Evolutionary conservation across 2,797 vertebrate genomes (phyloP).

Genomic region (Chaetophractus vellerosus): DNA sequence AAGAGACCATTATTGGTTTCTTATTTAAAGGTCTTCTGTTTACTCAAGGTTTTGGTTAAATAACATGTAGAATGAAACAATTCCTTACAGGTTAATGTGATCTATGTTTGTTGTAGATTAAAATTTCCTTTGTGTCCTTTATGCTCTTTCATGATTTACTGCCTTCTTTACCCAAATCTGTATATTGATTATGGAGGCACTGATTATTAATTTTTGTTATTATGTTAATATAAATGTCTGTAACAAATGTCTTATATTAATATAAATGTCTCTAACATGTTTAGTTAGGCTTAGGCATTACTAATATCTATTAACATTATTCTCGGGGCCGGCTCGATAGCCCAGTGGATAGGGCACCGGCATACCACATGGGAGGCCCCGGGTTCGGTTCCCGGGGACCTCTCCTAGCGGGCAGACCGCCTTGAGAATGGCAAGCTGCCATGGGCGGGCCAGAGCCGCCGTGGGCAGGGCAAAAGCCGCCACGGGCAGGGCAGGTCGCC

Average conservation of each 20-base stretch:
- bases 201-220: background rate
- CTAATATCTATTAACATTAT: background rate
- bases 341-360: too few relatives aligned
- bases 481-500: too few relatives aligned
- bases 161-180: background rate
- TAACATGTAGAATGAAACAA: background rate
- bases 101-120: conserved; percentile 5
- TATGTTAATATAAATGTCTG: background rate
- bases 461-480: too few relatives aligned
- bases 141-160: background rate
- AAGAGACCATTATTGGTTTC: background rate
- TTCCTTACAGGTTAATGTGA: background rate
- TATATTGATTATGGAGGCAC: background rate
- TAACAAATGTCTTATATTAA: background rate
- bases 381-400: too few relatives aligned
- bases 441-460: too few relatives aligned
- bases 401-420: too few relatives aligned
- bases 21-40: background rate
- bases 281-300: background rate
- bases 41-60: conserved; percentile 34
- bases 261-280: background rate
- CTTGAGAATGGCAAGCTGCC: too few relatives aligned
- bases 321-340: too few relatives aligned
- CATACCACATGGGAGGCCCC: too few relatives aligned
- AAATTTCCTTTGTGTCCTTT: background rate